A percentile compares a stretch with the other conserved stretches of the same genome.
These are phyloP conservation scores for Hemiprocne comata DNA, from an alignment of 2,113 vertebrate genomes.

Conservation along the genomic window DNA sequence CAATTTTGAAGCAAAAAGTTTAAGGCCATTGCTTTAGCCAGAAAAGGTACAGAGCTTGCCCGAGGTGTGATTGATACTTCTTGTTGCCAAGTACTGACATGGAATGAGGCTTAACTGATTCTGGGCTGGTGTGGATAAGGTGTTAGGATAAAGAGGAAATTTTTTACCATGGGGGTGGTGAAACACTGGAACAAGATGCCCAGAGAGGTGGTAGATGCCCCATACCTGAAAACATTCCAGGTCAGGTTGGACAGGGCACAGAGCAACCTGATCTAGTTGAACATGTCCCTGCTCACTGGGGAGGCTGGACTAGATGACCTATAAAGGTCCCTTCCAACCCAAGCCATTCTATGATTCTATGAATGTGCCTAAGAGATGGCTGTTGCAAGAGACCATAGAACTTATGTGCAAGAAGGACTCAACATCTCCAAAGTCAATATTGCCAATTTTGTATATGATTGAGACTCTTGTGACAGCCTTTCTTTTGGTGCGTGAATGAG, in stretches of 20 bases:
- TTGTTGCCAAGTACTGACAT: neutral
- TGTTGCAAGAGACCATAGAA: neutral
- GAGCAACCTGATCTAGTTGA: too few species aligned
- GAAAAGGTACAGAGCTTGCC: fast-evolving
- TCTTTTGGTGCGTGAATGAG: neutral
- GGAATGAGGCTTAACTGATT: neutral
- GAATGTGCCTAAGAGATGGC: neutral
- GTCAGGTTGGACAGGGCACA: too few species aligned
- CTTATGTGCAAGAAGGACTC: fast-evolving
- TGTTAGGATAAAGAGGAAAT: neutral
- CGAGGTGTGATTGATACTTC: neutral
- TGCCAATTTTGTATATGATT: neutral
- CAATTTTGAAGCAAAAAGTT: neutral
- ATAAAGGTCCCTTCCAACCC: too few species aligned
- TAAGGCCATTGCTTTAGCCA: neutral
- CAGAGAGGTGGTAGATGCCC: too few species aligned
- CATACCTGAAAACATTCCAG: too few species aligned
- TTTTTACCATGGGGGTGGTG: too few species aligned
- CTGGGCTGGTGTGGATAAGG: neutral
- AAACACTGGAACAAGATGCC: too few species aligned
- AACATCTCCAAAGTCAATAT: neutral
- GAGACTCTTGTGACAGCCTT: neutral
- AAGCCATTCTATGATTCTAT: too few species aligned
- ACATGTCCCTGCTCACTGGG: too few species aligned
- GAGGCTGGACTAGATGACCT: too few species aligned